Conservation (phyloP, 2,797 vertebrate genomes). For the Platyrinchus mystaceus region DNA sequence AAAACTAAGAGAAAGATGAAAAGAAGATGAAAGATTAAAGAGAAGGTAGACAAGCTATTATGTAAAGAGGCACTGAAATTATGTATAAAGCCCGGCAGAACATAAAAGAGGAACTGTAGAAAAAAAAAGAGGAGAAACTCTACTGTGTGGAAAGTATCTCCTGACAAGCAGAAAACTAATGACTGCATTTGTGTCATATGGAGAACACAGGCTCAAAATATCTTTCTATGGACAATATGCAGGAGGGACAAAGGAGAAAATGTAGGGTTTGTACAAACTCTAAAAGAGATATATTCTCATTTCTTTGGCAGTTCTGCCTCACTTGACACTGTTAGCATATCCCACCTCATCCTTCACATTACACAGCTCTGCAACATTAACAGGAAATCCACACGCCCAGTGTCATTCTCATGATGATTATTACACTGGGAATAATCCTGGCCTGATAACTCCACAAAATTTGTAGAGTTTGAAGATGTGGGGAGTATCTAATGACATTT, state of each 20-base stretch:
- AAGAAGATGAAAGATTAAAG: neutral
- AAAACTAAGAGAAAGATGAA: neutral
- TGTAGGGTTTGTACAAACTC: neutral
- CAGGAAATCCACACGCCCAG: fast-evolving
- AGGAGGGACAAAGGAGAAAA: neutral
- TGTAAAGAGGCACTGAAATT: neutral
- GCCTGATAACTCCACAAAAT: neutral
- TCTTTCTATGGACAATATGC: fast-evolving
- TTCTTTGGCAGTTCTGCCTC: neutral
- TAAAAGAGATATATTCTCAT: neutral
- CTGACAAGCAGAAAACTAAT: neutral
- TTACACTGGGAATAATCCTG: neutral
- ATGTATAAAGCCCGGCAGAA: neutral
- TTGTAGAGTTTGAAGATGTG: neutral
- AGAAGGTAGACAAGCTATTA: neutral
- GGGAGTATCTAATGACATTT: neutral
- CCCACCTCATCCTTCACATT: neutral
- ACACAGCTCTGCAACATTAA: neutral
- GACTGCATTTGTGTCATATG: fast-evolving
- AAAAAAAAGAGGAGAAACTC: neutral
- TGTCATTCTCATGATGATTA: neutral
- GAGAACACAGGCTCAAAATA: neutral
- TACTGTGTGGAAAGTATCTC: neutral
- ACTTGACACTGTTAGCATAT: neutral
- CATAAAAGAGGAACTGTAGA: neutral